Evolutionary conservation across 1,140 invertebrate genomes (phyloP).

Genomic region (Drosophila fuyamai): DNA sequence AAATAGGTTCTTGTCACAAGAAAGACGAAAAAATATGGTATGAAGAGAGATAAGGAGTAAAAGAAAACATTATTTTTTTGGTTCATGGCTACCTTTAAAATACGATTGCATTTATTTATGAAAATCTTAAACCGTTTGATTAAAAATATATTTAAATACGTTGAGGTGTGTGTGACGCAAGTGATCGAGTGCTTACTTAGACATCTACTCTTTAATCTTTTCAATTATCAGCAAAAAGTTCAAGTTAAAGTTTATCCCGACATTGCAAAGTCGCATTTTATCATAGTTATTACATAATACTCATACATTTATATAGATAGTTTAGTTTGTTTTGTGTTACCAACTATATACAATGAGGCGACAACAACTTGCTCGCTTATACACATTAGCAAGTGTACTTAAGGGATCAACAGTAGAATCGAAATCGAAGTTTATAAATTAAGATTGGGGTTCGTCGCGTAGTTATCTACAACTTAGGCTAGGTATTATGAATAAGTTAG

Average conservation of each 20-base stretch:
- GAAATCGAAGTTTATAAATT: slow-evolving; percentile 36
- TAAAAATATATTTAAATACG: slow-evolving; percentile 62
- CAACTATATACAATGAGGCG: slow-evolving; percentile 64
- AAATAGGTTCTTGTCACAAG: background rate
- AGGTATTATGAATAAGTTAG: slow-evolving; percentile 72
- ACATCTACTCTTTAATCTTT: slow-evolving; percentile 25
- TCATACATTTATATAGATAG: slow-evolving; percentile 41
- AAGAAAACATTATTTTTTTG: slow-evolving; percentile 24
- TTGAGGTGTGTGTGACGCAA: slow-evolving; percentile 48
- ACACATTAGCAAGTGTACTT: slow-evolving; percentile 4
- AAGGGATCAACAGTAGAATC: slow-evolving; percentile 11
- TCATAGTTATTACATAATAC: slow-evolving; percentile 53
- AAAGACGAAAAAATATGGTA: background rate
- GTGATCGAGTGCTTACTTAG: slow-evolving; percentile 35
- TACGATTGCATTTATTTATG: slow-evolving; percentile 65
- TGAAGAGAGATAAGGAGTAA: too few relatives aligned
- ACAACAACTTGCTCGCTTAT: slow-evolving; percentile 11
- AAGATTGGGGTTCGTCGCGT: slow-evolving; percentile 31
- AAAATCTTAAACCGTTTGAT: slow-evolving; percentile 54
- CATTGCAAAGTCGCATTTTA: slow-evolving; percentile 8
- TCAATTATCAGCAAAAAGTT: slow-evolving; percentile 37
- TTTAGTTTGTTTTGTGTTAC: slow-evolving; percentile 42
- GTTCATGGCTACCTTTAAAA: slow-evolving; percentile 66
- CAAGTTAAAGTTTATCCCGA: slow-evolving; percentile 17
- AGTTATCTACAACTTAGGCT: slow-evolving; percentile 78